Percentiles rank a stretch among this genome's conserved stretches.
phyloP scores from a whole-genome alignment of 30 jellyfish, hydroid and myxozoan genomes.

The Aurelia coerulea region DNA sequence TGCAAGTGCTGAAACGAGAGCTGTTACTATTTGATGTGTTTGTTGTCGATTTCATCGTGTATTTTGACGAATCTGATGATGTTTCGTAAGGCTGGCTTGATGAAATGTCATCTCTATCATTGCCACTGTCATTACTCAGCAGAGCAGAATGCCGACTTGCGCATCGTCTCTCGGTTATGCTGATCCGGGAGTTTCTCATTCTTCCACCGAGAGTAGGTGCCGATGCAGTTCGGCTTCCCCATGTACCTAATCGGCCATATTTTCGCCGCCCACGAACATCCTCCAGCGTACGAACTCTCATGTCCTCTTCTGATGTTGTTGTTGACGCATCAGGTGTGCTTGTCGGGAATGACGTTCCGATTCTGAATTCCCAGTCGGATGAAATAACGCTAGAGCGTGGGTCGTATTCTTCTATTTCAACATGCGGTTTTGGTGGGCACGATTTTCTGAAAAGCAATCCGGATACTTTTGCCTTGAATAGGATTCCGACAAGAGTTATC shows the following conservation, averaged over 20 bases:
- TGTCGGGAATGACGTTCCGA: conserved; percentile 94
- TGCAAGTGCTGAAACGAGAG: conserved; percentile 73
- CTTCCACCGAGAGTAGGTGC: conserved; percentile 98
- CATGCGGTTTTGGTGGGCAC: conserved; percentile 90
- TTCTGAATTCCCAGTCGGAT: conserved; percentile 97
- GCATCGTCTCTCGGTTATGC: conserved; percentile 64
- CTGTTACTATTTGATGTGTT: conserved; percentile 70
- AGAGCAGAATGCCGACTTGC: conserved; percentile 76
- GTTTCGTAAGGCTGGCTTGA: conserved; percentile 90
- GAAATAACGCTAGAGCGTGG: conserved; percentile 95
- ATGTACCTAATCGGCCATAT: conserved; percentile 81
- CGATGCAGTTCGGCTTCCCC: conserved; percentile 99
- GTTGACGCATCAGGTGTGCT: conserved; percentile 99
- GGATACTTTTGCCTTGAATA: conserved; percentile 81
- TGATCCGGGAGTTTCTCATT: conserved; percentile 69
- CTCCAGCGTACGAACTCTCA: conserved; percentile 91
- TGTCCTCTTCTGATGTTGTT: conserved; percentile 92
- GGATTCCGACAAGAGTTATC: conserved; percentile 75
- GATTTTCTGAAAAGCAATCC: conserved; percentile 81
- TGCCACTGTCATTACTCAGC: conserved; percentile 39
- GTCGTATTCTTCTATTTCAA: conserved; percentile 96
- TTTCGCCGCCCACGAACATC: conserved; percentile 86
- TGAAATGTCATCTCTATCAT: conserved; percentile 41
- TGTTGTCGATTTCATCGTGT: conserved; percentile 77
- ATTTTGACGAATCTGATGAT: conserved; percentile 81